Evolutionary conservation across 2,888 invertebrate species (phyloP), one percentile per base, ranked within the genome.

Genomic region (Eupsilia transversa): DNA sequence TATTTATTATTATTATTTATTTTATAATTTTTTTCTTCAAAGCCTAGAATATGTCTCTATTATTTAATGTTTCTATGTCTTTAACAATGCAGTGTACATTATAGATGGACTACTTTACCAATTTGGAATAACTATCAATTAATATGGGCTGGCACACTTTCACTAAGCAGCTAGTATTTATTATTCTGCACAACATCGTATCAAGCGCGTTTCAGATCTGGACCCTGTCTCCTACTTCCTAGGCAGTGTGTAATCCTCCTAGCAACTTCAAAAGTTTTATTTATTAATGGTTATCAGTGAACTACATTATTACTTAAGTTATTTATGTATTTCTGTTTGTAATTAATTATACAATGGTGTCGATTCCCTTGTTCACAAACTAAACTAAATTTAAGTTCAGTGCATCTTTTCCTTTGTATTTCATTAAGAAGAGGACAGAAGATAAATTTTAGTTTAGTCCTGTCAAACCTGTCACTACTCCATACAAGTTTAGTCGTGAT

Each of bases 71-170:
- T 57, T 17, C 1, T 30, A 20, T 27, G 56, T n/a, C 43, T 69
- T 61, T 41, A 41, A n/a, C 17, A 66, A 17, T 38, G 17, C 38
- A 30, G 27, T 35, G 38, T 10, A 30, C n/a, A 4, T 0, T 17
- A 43, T 9, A 41, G 35, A n/a, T 5, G 30, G 9, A 27, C n/a
- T n/a, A 41, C n/a, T 59, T 59, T 41, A 60, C 49, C 14, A 6
- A 59, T 72, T 57, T 59, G 49, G 71, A 52, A 72, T 59, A 59
- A 59, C 23, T 70, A 30, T n/a, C 38, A 59, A 49, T 52, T 17
- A 68, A 43, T 71, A 60, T 46, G 38, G 38, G 6, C 10, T 46
- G 17, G 10, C 17, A 33, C 10, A 72, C 56, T 57, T 63, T 63
- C 46, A n/a, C 74, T 17, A 70, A 38, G 23, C 5, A 41, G 20